Percentiles rank a stretch among this genome's conserved stretches.
These are phyloP conservation scores for Morone saxatilis DNA, from an alignment of 2,113 vertebrate genomes.

Conservation along the genomic window DNA sequence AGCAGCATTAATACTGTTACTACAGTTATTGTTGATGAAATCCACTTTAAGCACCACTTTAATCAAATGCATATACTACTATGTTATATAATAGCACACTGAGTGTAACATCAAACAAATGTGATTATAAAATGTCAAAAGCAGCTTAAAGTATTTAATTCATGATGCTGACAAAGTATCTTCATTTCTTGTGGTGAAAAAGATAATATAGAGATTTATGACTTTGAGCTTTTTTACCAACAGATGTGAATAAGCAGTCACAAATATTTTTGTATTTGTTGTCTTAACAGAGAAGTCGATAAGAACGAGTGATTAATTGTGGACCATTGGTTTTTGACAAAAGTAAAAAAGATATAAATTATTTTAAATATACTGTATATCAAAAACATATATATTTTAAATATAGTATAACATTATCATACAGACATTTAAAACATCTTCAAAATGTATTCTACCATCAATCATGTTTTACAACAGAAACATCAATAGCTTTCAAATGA, in stretches of 20 bases:
- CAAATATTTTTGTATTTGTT: neutral
- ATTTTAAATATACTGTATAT: neutral
- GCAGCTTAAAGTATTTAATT: slow-evolving; percentile 7
- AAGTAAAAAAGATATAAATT: neutral
- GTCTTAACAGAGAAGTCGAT: neutral
- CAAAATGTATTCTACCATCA: too few species aligned
- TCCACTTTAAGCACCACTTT: neutral
- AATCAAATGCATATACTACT: neutral
- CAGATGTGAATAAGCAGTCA: too few species aligned
- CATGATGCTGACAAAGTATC: neutral
- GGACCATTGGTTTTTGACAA: neutral
- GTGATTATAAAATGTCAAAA: neutral
- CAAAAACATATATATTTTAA: neutral
- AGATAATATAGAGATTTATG: too few species aligned
- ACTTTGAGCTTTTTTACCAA: too few species aligned
- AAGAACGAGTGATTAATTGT: too few species aligned
- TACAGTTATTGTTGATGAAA: neutral
- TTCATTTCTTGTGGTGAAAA: neutral
- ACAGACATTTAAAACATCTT: neutral
- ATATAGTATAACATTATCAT: neutral
- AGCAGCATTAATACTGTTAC: neutral
- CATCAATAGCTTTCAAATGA: neutral
- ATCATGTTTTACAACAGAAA: neutral
- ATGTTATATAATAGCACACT: slow-evolving; percentile 2
- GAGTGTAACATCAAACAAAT: neutral